Base-by-base conservation (phyloP, 2,888 invertebrate species). In the Campoletis raptor region DNA sequence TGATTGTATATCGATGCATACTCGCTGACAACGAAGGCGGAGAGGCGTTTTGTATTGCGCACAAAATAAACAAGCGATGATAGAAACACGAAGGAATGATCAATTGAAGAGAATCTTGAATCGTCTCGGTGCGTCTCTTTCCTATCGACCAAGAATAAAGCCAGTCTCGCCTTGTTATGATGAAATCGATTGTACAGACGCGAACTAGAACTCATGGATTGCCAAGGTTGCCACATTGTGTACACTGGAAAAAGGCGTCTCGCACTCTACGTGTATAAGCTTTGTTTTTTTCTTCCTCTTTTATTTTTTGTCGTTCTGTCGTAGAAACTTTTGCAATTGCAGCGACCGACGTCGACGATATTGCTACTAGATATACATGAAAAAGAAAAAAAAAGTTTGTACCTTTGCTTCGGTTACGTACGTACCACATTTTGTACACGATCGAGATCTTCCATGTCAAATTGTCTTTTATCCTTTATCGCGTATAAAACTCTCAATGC, bases 311-410 rank as follows among this genome's bases (percentile, higher is more conserved):
- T 30, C 72, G 76, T 79, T 72, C 54, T 76, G 12, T 64, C 52
- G 42, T 40, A 74, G 40, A 66, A 86, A 82, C 77, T 82, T 84
- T 87, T 85, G 86, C 86, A 84, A 84, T 82, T 86, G 79, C 70
- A 82, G 70, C 64, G 66, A 70, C 12, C 81, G 70, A 70, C 78
- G 64, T 64, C 81, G 78, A 73, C 69, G 86, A 86, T 84, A 86
- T 86, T 81, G 77, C n/a, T 78, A 52, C 73, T 48, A 81, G 78
- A 86, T 83, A 70, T 42, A 57, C 57, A 73, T 24, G 36, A 57
- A 54, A 74, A 21, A 74, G 54, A 42, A 45, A 64, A 69, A 30
- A 37, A 79, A 54, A 24, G 2, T 57, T 45, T 67, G 64, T 24
- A 72, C 30, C 67, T 76, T 1, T 52, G 57, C 61, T 12, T 64